Percentiles rank a stretch among this genome's conserved stretches.
These are phyloP conservation scores for Apodemia mormo DNA, from an alignment of 2,888 invertebrate genomes.

Conservation along the genomic window DNA sequence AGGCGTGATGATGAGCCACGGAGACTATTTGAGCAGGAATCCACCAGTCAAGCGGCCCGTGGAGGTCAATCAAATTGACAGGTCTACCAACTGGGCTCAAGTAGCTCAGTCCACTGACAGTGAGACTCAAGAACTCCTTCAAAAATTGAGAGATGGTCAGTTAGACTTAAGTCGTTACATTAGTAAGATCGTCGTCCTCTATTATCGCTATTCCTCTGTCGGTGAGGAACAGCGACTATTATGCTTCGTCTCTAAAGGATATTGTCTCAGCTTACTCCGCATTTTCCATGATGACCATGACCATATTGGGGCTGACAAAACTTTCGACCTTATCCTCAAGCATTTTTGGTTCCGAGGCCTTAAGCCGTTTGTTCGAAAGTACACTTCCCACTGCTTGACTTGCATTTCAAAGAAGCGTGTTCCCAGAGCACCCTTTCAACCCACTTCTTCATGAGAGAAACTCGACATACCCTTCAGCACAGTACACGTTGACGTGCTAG, in stretches of 20 bases:
- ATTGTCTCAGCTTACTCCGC: no score
- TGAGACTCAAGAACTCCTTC: conserved; percentile 27
- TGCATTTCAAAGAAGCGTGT: not conserved
- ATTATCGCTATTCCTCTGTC: no score
- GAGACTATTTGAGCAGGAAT: conserved; percentile 44
- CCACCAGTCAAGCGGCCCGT: not conserved
- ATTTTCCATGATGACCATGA: no score
- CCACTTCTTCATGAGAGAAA: conserved; percentile 19
- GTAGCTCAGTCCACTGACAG: conserved; percentile 34
- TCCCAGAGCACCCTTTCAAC: conserved; percentile 4
- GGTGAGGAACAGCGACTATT: no score
- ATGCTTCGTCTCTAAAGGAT: no score
- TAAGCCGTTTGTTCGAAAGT: not conserved
- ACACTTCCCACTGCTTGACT: not conserved
- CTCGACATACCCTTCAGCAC: conserved; percentile 2
- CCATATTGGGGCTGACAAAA: no score
- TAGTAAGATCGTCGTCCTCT: no score
- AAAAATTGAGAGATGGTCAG: not conserved
- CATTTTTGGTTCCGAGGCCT: not conserved
- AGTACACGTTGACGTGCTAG: conserved; percentile 16
- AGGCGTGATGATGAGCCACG: conserved; percentile 38
- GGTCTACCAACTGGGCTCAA: conserved; percentile 35
- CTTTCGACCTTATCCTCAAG: not conserved
- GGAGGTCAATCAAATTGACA: conserved; percentile 17
- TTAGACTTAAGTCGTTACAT: not conserved